Evolutionary conservation across 2,113 vertebrate genomes (phyloP).

Genomic region (Alces alces): DNA sequence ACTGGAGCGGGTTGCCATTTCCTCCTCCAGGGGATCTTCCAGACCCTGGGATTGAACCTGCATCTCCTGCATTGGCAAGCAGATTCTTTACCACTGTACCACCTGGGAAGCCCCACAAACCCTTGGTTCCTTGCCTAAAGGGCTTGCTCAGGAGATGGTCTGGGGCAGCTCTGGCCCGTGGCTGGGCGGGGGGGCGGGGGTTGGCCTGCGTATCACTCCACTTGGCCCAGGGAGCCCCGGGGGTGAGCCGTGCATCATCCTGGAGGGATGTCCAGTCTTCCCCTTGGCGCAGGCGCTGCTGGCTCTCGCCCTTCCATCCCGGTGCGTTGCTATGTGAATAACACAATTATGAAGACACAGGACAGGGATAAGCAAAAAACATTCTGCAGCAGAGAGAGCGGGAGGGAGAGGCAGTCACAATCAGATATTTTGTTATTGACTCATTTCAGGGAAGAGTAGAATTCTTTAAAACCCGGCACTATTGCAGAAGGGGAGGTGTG

Average conservation of each 20-base stretch:
- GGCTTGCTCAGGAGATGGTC: neutral
- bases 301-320: neutral
- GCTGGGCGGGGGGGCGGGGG: neutral
- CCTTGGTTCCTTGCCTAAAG: neutral
- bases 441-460: neutral
- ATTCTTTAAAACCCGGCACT: neutral
- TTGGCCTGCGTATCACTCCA: too few relatives aligned
- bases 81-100: neutral
- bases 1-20: neutral
- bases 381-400: neutral
- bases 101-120: neutral
- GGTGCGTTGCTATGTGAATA: neutral
- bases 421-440: neutral
- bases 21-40: neutral
- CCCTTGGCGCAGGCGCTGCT: neutral
- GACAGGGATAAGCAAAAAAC: neutral
- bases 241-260: fast-evolving
- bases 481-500: neutral
- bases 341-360: neutral
- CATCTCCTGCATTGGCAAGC: neutral
- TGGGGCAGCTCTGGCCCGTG: fast-evolving
- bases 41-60: neutral
- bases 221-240: neutral
- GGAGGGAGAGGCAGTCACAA: neutral
- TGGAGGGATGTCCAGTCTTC: fast-evolving